Conservation (phyloP, 2,888 invertebrate genomes). For the Orgyia antiqua region DNA sequence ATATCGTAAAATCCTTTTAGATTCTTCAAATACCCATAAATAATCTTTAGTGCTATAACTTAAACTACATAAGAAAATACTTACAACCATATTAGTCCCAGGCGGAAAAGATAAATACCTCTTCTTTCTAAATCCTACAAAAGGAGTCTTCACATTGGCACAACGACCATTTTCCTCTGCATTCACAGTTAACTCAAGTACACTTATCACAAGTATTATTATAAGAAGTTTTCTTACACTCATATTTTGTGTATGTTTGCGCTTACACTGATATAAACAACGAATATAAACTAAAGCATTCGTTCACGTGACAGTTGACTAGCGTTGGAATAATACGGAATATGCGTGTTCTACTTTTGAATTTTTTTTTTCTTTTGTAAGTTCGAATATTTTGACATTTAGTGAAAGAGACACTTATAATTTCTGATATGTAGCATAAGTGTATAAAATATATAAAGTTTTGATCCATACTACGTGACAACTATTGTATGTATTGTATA, state of each 20-base stretch:
- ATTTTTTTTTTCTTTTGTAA: too few species aligned
- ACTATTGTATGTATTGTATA: too few species aligned
- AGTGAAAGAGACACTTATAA: too few species aligned
- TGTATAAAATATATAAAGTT: too few species aligned
- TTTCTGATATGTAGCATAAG: too few species aligned
- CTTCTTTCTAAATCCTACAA: slow-evolving; percentile 44
- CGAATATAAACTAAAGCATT: slow-evolving; percentile 2
- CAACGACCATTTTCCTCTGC: slow-evolving; percentile 32
- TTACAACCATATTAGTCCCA: slow-evolving; percentile 51
- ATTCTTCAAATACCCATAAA: too few species aligned
- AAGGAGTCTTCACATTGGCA: slow-evolving; percentile 48
- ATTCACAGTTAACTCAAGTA: slow-evolving; percentile 18
- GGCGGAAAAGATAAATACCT: slow-evolving; percentile 59
- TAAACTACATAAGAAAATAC: too few species aligned
- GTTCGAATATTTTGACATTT: too few species aligned
- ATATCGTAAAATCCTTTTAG: too few species aligned
- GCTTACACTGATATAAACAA: slow-evolving; percentile 6
- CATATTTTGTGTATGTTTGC: slow-evolving; percentile 13
- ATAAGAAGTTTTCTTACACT: slow-evolving; percentile 15
- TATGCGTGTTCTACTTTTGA: slow-evolving; percentile 3
- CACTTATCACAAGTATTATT: slow-evolving; percentile 21
- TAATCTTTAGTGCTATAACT: too few species aligned
- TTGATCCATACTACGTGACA: too few species aligned
- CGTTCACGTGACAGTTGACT: slow-evolving; percentile 8
- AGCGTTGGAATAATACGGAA: slow-evolving; percentile 8